These are phyloP conservation scores for Tragopan temminckii DNA, from an alignment of 2,797 vertebrate genomes.

Conservation along the genomic window DNA sequence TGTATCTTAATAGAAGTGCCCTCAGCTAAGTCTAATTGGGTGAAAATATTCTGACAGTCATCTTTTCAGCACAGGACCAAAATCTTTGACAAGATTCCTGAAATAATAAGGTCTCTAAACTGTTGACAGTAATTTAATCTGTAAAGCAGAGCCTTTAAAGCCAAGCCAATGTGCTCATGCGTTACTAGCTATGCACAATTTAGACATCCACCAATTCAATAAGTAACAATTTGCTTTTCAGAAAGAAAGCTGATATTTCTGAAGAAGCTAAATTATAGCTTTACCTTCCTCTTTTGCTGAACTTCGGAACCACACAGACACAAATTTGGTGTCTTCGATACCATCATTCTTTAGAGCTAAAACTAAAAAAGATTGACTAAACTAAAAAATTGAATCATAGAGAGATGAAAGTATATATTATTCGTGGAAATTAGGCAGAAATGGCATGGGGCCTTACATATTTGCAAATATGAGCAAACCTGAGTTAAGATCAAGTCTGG, in stretches of 20 bases:
- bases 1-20: neutral
- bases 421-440: neutral
- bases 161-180: neutral
- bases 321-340: neutral
- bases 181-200: neutral
- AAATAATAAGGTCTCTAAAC: neutral
- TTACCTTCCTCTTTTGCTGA: neutral
- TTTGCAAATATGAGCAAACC: neutral
- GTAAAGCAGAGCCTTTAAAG: neutral
- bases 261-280: neutral
- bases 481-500: neutral
- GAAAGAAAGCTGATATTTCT: neutral
- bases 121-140: neutral
- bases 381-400: neutral
- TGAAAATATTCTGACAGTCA: neutral
- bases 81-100: neutral
- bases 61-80: neutral
- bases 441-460: neutral
- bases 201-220: neutral
- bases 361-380: neutral
- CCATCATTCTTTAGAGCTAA: neutral
- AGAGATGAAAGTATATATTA: neutral
- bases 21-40: neutral
- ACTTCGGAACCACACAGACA: neutral
- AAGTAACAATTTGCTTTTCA: neutral